Conservation (phyloP, 2,888 invertebrate genomes). For the Trichopoda pennipes region DNA sequence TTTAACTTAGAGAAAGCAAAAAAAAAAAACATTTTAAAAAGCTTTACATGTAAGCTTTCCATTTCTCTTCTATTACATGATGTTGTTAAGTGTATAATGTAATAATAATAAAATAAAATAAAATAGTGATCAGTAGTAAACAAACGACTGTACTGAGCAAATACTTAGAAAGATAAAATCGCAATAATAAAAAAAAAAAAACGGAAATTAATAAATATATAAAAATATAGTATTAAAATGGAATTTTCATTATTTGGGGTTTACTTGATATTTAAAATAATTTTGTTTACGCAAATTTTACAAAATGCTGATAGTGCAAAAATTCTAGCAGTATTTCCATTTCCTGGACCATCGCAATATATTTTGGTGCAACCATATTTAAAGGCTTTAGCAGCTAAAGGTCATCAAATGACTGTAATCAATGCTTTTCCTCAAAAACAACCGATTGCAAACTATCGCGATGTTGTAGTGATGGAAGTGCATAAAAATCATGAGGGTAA, state of each 20-base stretch:
- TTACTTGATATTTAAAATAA: background rate
- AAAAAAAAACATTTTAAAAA: no score
- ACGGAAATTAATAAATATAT: no score
- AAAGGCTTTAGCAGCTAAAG: conserved; percentile 72
- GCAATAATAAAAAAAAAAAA: no score
- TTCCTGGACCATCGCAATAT: conserved; percentile 76
- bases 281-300: background rate
- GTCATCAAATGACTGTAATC: conserved; percentile 75
- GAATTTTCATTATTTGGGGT: background rate
- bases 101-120: no score
- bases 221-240: no score
- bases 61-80: no score
- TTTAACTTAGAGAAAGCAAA: no score
- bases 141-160: no score
- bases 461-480: conserved; percentile 70
- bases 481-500: conserved; percentile 61
- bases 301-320: conserved; percentile 61
- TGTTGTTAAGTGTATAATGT: no score
- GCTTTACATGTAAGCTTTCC: no score
- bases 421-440: conserved; percentile 75
- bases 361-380: conserved; percentile 75
- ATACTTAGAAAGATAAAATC: no score
- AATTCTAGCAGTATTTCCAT: conserved; percentile 74
- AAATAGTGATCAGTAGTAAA: no score
- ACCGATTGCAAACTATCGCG: conserved; percentile 72